Base-by-base conservation (phyloP, 2,888 invertebrate species). In the Laothoe populi region DNA sequence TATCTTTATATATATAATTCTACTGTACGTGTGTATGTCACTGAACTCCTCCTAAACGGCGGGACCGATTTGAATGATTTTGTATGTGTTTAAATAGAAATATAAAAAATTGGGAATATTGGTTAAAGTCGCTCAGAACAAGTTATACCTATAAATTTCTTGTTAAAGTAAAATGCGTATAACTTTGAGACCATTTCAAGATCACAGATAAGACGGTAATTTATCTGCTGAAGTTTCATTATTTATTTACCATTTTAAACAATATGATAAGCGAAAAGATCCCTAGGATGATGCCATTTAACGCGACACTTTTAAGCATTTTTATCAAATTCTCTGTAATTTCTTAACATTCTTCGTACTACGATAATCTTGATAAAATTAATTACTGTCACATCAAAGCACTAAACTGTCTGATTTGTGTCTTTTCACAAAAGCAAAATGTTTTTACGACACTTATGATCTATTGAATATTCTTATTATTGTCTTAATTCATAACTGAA, bases 401-500 rank as follows among this genome's bases (percentile, higher is more conserved):
- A 11, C 23, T 60, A 49, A 46, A 35, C 46, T 35, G 7, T 7
- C 8, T 46, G 60, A 60, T 48, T 60, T 46, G 46, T 46, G 46
- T 46, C 48, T 60, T 24, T 59, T 48, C 38, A 10, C 38, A 60
- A 46, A 48, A 48, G 46, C 35, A 8, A 60, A 60, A 21, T 48
- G 35, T 31, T 60, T 60, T 48, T 46, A 21, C 46, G 46, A 26
- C 45, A 7, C 23, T 21, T 48, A 46, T 23, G 60, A 48, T 60
- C 35, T 35, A 60, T 38, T 60, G 60, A 23, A 21, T 60, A 48
- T 48, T 13, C 16, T 58, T 48, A 23, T 59, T 26, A 59, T 59
- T 59, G 59, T 59, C 59, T 45, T 59, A 59, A 59, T 59, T 59
- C 59, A 59, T 59, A 59, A 59, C 42, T 45, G 42, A 31, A 31